Evolutionary conservation across 64 coral and sea anemone species (phyloP).

Genomic region (Actinia equina): DNA sequence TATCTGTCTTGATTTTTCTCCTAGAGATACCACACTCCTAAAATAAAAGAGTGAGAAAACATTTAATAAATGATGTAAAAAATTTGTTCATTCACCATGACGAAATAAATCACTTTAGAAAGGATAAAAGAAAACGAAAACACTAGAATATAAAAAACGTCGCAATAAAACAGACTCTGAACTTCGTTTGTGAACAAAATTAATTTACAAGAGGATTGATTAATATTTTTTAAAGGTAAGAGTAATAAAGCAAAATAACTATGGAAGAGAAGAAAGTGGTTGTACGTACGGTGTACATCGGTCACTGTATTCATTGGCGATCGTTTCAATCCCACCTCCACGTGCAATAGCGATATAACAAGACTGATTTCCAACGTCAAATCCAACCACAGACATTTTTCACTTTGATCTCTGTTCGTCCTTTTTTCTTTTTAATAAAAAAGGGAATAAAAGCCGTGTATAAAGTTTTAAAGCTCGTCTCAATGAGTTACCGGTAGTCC

Average conservation of each 20-base stretch:
- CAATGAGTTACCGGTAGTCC: background rate
- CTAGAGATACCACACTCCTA: conserved; percentile 87
- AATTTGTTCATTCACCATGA: background rate
- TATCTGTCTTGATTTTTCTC: conserved; percentile 75
- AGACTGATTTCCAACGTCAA: conserved; percentile 97
- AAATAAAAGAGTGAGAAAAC: background rate
- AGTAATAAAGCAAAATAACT: background rate
- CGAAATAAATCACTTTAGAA: conserved; percentile 20
- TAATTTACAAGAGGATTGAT: background rate
- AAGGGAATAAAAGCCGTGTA: background rate
- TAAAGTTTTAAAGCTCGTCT: background rate
- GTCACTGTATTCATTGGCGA: conserved; percentile 93
- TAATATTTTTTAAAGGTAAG: background rate
- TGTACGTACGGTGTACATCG: conserved; percentile 88
- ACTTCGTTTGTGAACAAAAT: background rate
- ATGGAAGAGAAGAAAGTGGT: background rate
- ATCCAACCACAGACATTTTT: conserved; percentile 94
- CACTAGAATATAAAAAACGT: background rate
- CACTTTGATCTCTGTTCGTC: background rate
- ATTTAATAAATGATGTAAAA: background rate
- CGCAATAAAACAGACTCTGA: background rate
- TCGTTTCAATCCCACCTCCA: conserved; percentile 97
- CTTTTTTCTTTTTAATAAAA: background rate
- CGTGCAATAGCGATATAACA: conserved; percentile 92
- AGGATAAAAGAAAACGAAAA: background rate